Percentiles rank a stretch among this genome's conserved stretches.
These are phyloP conservation scores for Isotomurus palustris DNA, from an alignment of 2,888 invertebrate species.

Conservation along the genomic window DNA sequence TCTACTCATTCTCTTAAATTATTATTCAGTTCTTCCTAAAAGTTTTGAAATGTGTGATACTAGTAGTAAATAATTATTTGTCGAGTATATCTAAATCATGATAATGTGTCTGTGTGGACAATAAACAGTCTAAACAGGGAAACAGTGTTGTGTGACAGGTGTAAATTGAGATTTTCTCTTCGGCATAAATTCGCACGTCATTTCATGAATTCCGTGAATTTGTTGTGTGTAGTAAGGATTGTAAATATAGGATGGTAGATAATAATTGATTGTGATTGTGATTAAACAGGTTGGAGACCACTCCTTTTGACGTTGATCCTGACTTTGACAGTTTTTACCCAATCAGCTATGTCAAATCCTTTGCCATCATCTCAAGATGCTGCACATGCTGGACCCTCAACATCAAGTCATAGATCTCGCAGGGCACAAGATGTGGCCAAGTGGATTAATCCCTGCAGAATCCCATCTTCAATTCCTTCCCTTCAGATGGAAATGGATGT, in stretches of 20 bases:
- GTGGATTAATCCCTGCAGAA: constrained; percentile 46
- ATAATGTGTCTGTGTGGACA: too few species aligned
- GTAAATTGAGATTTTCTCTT: too few species aligned
- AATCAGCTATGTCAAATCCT: constrained; percentile 44
- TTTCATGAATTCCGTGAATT: background rate
- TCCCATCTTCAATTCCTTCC: constrained; percentile 33
- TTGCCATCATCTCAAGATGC: constrained; percentile 30
- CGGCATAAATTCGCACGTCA: background rate
- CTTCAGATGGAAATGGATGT: constrained; percentile 27
- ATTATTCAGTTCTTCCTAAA: too few species aligned
- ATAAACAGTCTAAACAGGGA: too few species aligned
- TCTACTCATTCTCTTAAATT: too few species aligned
- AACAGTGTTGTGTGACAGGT: too few species aligned
- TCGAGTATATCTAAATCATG: too few species aligned
- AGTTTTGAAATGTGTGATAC: too few species aligned
- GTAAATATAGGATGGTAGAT: background rate
- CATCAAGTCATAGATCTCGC: constrained; percentile 25
- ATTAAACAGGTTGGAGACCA: constrained; percentile 42
- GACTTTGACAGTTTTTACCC: constrained; percentile 32
- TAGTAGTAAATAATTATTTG: too few species aligned
- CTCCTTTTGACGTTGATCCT: constrained; percentile 29
- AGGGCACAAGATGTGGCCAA: constrained; percentile 39
- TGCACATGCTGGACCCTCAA: constrained; percentile 24
- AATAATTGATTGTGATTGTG: background rate
- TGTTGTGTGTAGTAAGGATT: too few species aligned